Evolutionary conservation across 2,797 vertebrate species (phyloP).

Genomic region (Buphagus erythrorhynchus): DNA sequence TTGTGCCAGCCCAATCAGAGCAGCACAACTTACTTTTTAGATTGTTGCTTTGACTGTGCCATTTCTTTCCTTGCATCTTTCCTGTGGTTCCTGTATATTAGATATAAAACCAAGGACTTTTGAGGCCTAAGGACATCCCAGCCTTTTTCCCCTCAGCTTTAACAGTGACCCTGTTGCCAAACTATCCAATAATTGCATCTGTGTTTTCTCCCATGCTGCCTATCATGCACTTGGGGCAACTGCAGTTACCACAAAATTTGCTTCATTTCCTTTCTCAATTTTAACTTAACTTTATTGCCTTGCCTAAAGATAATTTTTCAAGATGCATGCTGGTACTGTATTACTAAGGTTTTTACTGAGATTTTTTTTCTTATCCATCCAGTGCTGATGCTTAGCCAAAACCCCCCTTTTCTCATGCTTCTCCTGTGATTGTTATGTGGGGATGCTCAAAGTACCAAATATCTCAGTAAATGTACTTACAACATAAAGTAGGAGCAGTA

Average conservation of each 20-base stretch:
- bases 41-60: not conserved
- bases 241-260: not conserved
- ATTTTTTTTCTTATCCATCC: not conserved
- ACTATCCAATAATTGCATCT: not conserved
- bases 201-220: not conserved
- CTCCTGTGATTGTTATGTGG: not conserved
- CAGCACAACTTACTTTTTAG: not conserved
- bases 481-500: not conserved
- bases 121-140: not conserved
- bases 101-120: not conserved
- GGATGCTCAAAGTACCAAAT: not conserved
- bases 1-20: not conserved
- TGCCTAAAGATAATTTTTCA: not conserved
- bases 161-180: not conserved
- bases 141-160: not conserved
- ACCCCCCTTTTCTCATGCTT: not conserved
- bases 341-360: not conserved
- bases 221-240: not conserved
- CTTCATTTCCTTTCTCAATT: not conserved
- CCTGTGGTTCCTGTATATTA: not conserved
- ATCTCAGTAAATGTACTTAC: not conserved
- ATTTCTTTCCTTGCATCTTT: not conserved
- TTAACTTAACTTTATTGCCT: not conserved
- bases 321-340: rapidly evolving
- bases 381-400: not conserved